These are phyloP conservation scores for Thaleichthys pacificus DNA, from an alignment of 2,797 vertebrate genomes.

Conservation along the genomic window DNA sequence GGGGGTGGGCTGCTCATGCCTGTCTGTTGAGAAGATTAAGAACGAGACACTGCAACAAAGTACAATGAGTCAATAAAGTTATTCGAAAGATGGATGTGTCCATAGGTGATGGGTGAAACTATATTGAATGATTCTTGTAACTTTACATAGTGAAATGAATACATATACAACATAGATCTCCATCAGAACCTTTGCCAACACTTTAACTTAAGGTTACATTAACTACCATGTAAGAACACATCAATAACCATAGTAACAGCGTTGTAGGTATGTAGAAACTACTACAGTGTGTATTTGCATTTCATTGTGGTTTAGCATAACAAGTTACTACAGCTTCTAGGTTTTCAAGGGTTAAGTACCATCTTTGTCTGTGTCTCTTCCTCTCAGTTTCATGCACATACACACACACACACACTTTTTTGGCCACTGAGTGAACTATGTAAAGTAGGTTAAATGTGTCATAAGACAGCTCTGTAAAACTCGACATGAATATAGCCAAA, in stretches of 20 bases:
- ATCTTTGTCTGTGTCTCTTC: slow-evolving; percentile 17
- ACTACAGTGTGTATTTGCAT: too few species aligned
- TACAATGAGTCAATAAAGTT: slow-evolving; percentile 3
- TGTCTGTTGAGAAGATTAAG: slow-evolving; percentile 65
- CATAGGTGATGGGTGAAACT: not conserved
- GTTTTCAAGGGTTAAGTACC: too few species aligned
- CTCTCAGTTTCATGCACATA: slow-evolving; percentile 1
- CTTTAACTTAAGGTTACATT: too few species aligned
- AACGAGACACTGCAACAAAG: slow-evolving; percentile 54
- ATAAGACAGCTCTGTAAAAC: slow-evolving; percentile 10
- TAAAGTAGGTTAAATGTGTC: slow-evolving; percentile 30
- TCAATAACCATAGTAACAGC: too few species aligned
- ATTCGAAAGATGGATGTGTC: not conserved
- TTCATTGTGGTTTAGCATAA: too few species aligned
- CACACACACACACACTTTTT: slow-evolving; percentile 17
- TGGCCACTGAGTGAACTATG: slow-evolving; percentile 30
- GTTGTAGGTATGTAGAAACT: too few species aligned
- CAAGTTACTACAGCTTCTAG: too few species aligned
- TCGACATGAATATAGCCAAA: slow-evolving; percentile 38
- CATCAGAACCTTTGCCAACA: too few species aligned
- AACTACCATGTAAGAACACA: too few species aligned
- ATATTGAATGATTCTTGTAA: not conserved
- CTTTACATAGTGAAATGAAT: too few species aligned
- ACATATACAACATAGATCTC: too few species aligned
- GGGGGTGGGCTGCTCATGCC: slow-evolving; percentile 61